Evolutionary conservation across 2,113 vertebrate species (phyloP).

Genomic region (Narcine bancroftii): DNA sequence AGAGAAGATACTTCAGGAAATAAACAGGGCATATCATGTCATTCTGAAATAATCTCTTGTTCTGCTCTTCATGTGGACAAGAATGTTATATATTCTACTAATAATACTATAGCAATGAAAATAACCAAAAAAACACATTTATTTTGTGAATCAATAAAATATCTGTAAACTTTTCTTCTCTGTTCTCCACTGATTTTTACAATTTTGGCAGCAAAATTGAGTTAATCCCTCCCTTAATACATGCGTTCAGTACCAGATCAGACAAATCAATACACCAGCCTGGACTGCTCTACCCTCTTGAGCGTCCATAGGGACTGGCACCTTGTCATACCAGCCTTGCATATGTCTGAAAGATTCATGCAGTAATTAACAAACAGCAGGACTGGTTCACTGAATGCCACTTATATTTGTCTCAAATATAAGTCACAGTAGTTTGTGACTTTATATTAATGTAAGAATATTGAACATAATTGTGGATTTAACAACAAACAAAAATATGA

Average conservation of each 20-base stretch:
- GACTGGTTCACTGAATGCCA: background rate
- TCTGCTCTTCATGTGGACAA: background rate
- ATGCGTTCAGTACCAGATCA: background rate
- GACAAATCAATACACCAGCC: background rate
- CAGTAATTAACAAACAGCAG: slow-evolving; percentile 16
- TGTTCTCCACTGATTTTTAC: background rate
- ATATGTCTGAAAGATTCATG: slow-evolving; percentile 16
- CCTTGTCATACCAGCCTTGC: background rate
- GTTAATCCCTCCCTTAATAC: background rate
- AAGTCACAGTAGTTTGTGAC: background rate
- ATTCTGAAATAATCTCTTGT: background rate
- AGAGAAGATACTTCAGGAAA: background rate
- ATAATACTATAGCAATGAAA: background rate
- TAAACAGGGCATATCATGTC: background rate
- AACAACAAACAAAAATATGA: background rate
- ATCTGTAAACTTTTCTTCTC: background rate
- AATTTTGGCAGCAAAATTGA: background rate
- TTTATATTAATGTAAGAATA: background rate
- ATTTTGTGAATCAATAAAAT: background rate
- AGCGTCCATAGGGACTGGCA: background rate
- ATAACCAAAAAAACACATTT: background rate
- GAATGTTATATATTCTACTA: background rate
- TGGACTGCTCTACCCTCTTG: background rate
- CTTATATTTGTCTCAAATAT: background rate
- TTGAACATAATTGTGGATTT: slow-evolving; percentile 4